phyloP scores from a whole-genome alignment of 2,888 invertebrate species.

The Sinotaia quadrata region DNA sequence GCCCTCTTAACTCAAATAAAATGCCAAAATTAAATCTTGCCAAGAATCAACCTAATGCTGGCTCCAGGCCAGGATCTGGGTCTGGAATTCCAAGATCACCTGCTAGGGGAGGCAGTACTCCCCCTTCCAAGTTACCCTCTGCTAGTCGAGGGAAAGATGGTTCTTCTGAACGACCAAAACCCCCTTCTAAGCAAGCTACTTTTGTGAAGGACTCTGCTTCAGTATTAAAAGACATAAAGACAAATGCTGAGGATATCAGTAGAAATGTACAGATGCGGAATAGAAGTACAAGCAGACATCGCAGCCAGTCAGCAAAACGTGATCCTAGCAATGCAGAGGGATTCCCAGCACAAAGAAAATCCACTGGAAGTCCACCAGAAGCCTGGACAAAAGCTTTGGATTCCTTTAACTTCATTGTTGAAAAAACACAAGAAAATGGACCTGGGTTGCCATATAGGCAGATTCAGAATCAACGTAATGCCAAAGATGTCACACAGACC shows the following conservation, averaged over 20 bases:
- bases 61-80: constrained; percentile 13
- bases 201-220: constrained; percentile 85
- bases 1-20: background rate
- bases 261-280: constrained; percentile 23
- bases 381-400: constrained; percentile 56
- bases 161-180: constrained; percentile 52
- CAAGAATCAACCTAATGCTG: constrained; percentile 23
- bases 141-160: background rate
- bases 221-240: constrained; percentile 47
- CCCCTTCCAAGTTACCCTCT: constrained; percentile 10
- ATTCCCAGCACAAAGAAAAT: constrained; percentile 20
- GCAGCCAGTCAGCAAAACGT: constrained; percentile 8
- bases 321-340: constrained; percentile 31
- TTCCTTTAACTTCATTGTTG: constrained; percentile 47
- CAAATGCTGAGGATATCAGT: background rate
- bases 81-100: constrained; percentile 37
- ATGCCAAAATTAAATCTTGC: constrained; percentile 3
- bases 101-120: constrained; percentile 20
- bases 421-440: constrained; percentile 37
- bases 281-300: constrained; percentile 14
- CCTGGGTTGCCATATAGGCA: constrained; percentile 37
- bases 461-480: constrained; percentile 40
- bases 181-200: constrained; percentile 85
- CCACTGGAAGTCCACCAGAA: constrained; percentile 40
- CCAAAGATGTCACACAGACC: constrained; percentile 37